These are phyloP conservation scores for Aphidoletes aphidimyza DNA, from an alignment of 2,888 invertebrate species.

Conservation along the genomic window DNA sequence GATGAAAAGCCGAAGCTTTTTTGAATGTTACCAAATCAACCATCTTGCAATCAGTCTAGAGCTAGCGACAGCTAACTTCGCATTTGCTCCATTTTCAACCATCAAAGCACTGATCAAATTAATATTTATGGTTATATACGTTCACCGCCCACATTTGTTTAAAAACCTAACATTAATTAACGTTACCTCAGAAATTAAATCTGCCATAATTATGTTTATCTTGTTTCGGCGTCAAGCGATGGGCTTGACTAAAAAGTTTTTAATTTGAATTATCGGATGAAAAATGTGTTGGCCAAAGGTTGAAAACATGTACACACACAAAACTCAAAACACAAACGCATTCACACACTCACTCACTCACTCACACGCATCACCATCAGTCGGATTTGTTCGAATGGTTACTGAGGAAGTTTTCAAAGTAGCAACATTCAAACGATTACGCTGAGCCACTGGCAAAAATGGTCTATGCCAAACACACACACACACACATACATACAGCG, in stretches of 20 bases:
- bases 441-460: no score
- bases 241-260: constrained; percentile 11
- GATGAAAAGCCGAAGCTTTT: no score
- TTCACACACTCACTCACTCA: neutral
- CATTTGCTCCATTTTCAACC: no score
- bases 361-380: neutral
- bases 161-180: constrained; percentile 19
- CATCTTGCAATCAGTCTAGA: no score
- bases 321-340: neutral
- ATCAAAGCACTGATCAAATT: neutral
- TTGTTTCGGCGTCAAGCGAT: constrained; percentile 24
- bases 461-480: neutral
- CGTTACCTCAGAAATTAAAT: constrained; percentile 49
- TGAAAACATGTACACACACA: neutral
- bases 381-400: neutral
- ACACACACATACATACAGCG: neutral
- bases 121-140: constrained; percentile 45
- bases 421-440: no score
- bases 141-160: constrained; percentile 7
- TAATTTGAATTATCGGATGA: constrained; percentile 47
- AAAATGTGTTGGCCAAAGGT: no score
- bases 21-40: no score
- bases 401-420: neutral
- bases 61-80: neutral
- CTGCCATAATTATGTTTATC: constrained; percentile 48